Evolutionary conservation across 2,113 vertebrate genomes (phyloP).

Genomic region (Silurus asotus): DNA sequence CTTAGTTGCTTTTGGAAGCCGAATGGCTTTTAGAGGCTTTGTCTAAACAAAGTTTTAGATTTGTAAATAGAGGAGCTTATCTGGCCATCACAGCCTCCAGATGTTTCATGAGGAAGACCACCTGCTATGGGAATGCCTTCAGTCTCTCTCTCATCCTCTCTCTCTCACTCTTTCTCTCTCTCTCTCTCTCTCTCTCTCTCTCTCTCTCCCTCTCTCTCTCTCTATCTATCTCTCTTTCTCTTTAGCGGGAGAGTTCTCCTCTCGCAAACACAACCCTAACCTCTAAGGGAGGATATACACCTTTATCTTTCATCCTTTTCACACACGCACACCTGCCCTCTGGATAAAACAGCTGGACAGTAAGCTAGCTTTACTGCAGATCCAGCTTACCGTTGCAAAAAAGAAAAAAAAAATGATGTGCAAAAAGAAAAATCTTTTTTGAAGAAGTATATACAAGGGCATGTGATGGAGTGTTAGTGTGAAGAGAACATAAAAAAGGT

Average conservation of each 20-base stretch:
- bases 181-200: background rate
- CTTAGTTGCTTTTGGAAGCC: slow-evolving; percentile 65
- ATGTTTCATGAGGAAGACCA: slow-evolving; percentile 74
- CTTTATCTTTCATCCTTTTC: slow-evolving; percentile 33
- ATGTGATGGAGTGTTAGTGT: slow-evolving; percentile 48
- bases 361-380: slow-evolving; percentile 65
- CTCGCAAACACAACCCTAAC: slow-evolving; percentile 3
- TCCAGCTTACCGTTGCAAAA: slow-evolving; percentile 66
- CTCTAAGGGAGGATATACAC: slow-evolving; percentile 27
- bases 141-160: background rate
- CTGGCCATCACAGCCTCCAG: slow-evolving; percentile 72
- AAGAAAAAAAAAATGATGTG: slow-evolving; percentile 17
- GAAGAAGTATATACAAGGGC: slow-evolving; percentile 58
- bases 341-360: slow-evolving; percentile 67
- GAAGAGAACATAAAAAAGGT: slow-evolving; percentile 50
- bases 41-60: slow-evolving; percentile 75
- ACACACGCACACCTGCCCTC: slow-evolving; percentile 54
- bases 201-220: background rate
- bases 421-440: slow-evolving; percentile 64
- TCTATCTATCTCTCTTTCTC: slow-evolving; percentile 14
- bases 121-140: slow-evolving; percentile 75
- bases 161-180: background rate
- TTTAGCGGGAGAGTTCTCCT: slow-evolving; percentile 14
- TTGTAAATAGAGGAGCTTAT: slow-evolving; percentile 78
- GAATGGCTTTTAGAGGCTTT: slow-evolving; percentile 70